Evolutionary conservation across 2,113 vertebrate species (phyloP), one percentile per base, ranked within the genome.

Genomic region (Petrocephalus microphthalmus): DNA sequence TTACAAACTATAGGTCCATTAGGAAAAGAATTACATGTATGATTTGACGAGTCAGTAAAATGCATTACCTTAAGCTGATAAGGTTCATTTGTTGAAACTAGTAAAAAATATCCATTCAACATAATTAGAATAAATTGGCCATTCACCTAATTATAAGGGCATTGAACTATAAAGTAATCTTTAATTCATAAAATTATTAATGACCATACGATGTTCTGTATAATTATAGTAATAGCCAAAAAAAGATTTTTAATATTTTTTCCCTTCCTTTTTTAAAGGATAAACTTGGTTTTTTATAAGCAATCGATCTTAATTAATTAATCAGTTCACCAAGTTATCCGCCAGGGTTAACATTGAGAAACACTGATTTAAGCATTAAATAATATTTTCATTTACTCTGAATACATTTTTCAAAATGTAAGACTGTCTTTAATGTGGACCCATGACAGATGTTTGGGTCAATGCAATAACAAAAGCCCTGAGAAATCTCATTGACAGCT

Each of bases 191-290:
- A 78, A 78, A 42, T 78, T 15, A 78, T 33, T 33, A 78, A 78
- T 42, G 71, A 78, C 42, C 71, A 42, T 78, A 19, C 33, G 25
- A 37, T 42, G 71, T 78, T 37, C 71, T 78, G 71, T 78, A 78
- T 78, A 78, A 78, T 78, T 78, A 78, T 78, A 78, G 29, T 78
- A 78, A 78, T 33, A n/a, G 71, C 71, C 33, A 78, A 78, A 78
- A 78, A 78, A 33, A 78, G 71, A 78, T 78, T 37, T 78, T 42
- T 54, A 3, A 15, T 6, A 37, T 42, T 78, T 78, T 78, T 78
- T 19, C 0, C 15, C 33, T 19, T 74, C 15, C 60, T 29, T 67
- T 67, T 67, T 67, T 67, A 67, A 67, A 67, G 60, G 25, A 67
- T 67, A 67, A 67, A 67, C 60, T 67, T 67, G 60, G 60, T 67